A percentile compares a stretch with the other conserved stretches of the same genome.
Conservation (phyloP, 2,113 vertebrate genomes). For the Typhlomys cinereus region DNA sequence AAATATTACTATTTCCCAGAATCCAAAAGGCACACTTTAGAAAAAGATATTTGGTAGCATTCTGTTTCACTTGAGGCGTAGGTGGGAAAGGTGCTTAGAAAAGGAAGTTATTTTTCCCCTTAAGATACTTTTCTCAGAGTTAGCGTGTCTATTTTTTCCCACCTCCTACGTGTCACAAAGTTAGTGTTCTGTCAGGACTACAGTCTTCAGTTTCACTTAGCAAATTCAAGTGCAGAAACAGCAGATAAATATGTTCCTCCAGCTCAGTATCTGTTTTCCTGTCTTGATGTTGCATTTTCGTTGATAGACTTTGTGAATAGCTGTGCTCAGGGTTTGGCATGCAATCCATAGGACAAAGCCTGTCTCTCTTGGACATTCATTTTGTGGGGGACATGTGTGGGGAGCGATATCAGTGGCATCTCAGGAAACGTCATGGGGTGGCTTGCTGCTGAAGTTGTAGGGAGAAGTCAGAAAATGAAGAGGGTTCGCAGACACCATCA, state of each 20-base stretch:
- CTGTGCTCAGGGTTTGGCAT: not conserved
- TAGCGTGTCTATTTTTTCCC: slow-evolving; percentile 69
- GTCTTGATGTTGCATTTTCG: not conserved
- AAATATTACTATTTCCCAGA: slow-evolving; percentile 29
- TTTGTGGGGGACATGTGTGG: not conserved
- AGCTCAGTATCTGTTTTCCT: not conserved
- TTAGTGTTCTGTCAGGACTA: slow-evolving; percentile 65
- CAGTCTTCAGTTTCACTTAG: slow-evolving; percentile 40
- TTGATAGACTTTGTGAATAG: not conserved
- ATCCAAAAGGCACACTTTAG: slow-evolving; percentile 35
- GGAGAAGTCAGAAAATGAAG: not conserved
- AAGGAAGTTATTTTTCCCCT: not conserved
- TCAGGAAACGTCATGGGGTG: not conserved
- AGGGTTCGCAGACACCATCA: not conserved
- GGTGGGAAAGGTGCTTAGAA: slow-evolving; percentile 66
- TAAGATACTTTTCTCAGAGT: slow-evolving; percentile 55
- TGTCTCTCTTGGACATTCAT: not conserved
- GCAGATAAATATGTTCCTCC: not conserved
- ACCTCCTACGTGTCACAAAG: slow-evolving; percentile 65
- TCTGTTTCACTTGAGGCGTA: slow-evolving; percentile 59
- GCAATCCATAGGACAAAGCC: not conserved
- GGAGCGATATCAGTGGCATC: rapidly evolving
- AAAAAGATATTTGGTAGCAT: slow-evolving; percentile 58
- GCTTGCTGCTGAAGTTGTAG: too few species aligned
- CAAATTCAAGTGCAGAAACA: slow-evolving; percentile 41